These are phyloP conservation scores for Diachasmimorpha longicaudata DNA, from an alignment of 1,140 invertebrate genomes.

Conservation along the genomic window DNA sequence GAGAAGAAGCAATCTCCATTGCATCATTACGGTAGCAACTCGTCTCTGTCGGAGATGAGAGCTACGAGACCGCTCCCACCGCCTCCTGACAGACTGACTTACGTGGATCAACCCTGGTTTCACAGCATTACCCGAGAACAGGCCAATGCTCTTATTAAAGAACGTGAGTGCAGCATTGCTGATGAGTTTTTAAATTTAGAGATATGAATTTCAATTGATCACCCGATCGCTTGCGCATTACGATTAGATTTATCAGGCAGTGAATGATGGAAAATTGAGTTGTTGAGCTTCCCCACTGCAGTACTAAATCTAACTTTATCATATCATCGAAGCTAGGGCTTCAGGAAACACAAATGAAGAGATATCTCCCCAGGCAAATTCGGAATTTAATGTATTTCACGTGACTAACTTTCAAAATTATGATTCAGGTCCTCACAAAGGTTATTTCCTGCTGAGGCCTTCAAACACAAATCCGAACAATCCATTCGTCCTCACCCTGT, in stretches of 20 bases:
- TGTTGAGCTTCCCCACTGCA: too few species aligned
- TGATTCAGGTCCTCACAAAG: slow-evolving; percentile 37
- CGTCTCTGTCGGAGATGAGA: slow-evolving; percentile 44
- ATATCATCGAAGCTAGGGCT: too few species aligned
- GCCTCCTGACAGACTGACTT: slow-evolving; percentile 47
- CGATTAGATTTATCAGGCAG: too few species aligned
- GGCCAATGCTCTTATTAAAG: slow-evolving; percentile 51
- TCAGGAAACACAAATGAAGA: too few species aligned
- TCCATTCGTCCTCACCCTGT: slow-evolving; percentile 53
- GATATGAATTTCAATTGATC: too few species aligned
- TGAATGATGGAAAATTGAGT: too few species aligned
- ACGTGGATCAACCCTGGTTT: slow-evolving; percentile 55
- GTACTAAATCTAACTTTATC: too few species aligned
- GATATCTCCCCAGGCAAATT: too few species aligned
- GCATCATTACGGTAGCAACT: slow-evolving; percentile 45
- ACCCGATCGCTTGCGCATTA: too few species aligned
- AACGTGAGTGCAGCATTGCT: slow-evolving; percentile 40
- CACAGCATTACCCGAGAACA: slow-evolving; percentile 56
- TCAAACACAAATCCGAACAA: slow-evolving; percentile 52
- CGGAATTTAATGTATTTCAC: too few species aligned
- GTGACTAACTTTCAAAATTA: too few species aligned
- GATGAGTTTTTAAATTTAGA: too few species aligned
- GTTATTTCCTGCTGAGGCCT: slow-evolving; percentile 57
- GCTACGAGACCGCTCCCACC: slow-evolving; percentile 53
- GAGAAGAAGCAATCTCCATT: slow-evolving; percentile 56